Conservation (phyloP, 2,888 invertebrate genomes). For the Machimus atricapillus region DNA sequence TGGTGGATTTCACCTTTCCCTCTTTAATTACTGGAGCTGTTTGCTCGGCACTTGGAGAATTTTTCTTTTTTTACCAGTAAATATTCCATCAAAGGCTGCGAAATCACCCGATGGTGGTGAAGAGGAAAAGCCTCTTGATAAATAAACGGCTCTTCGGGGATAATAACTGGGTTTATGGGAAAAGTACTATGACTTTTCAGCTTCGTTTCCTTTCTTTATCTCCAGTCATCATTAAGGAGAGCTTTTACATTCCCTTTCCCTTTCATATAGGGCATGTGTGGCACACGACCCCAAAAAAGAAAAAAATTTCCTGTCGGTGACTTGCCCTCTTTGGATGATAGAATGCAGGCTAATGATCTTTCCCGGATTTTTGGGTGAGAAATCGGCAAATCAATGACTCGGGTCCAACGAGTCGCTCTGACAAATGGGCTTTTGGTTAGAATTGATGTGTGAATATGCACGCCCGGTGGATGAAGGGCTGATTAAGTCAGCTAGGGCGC, state of each 20-base stretch:
- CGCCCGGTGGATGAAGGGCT: neutral
- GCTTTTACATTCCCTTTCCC: neutral
- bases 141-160: constrained; percentile 1
- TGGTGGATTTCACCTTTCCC: neutral
- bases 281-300: neutral
- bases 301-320: neutral
- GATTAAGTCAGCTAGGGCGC: neutral
- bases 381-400: neutral
- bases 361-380: neutral
- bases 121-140: neutral
- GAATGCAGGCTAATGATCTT: neutral
- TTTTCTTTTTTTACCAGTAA: neutral
- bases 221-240: neutral
- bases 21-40: constrained; percentile 21
- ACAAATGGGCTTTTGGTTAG: neutral
- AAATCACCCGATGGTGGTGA: neutral
- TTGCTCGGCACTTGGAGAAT: neutral
- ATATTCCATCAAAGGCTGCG: constrained; percentile 7
- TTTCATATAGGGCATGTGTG: neutral
- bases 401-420: neutral
- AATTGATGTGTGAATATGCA: neutral
- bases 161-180: neutral
- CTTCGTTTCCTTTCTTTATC: constrained; percentile 5
- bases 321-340: neutral
- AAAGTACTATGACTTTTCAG: neutral